Evolutionary conservation across 2,888 invertebrate species (phyloP).

Genomic region (Acrocera orbiculus): DNA sequence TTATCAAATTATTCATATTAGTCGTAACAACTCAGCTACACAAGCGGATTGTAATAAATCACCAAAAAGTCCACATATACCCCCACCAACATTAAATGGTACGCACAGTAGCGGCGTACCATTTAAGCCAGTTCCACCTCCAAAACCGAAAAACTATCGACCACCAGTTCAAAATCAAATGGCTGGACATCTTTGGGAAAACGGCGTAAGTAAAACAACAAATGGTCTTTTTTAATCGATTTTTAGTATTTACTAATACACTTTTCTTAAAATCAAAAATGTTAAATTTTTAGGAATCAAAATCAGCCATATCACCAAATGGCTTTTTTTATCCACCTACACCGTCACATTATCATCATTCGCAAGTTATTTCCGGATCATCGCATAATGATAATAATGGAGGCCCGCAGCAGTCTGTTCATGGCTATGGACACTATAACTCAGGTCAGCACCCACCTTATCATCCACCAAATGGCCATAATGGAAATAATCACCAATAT

Average conservation of each 20-base stretch:
- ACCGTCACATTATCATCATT: constrained; percentile 27
- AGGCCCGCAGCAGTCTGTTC: constrained; percentile 16
- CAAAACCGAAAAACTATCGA: constrained; percentile 82
- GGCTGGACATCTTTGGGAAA: constrained; percentile 29
- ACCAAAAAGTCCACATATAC: constrained; percentile 29
- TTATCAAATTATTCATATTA: constrained; percentile 17
- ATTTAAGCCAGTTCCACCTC: constrained; percentile 82
- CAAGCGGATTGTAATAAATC: constrained; percentile 39
- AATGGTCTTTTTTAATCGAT: not conserved
- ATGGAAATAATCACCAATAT: constrained; percentile 12
- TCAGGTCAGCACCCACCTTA: constrained; percentile 24
- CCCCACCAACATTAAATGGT: constrained; percentile 18
- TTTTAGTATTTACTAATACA: constrained; percentile 2
- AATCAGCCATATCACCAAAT: constrained; percentile 30
- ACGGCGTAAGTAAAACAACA: constrained; percentile 30
- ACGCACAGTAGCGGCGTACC: constrained; percentile 19
- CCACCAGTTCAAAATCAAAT: constrained; percentile 41
- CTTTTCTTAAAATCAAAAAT: constrained; percentile 3
- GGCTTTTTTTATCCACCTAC: constrained; percentile 32
- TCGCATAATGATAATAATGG: constrained; percentile 13
- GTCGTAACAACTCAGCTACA: constrained; percentile 41
- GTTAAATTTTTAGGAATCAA: constrained; percentile 22
- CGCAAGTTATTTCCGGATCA: constrained; percentile 21
- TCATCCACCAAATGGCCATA: constrained; percentile 22
- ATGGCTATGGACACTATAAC: constrained; percentile 15